Evolutionary conservation across 2,797 vertebrate genomes (phyloP).

Genomic region (Poeciliopsis turneri): DNA sequence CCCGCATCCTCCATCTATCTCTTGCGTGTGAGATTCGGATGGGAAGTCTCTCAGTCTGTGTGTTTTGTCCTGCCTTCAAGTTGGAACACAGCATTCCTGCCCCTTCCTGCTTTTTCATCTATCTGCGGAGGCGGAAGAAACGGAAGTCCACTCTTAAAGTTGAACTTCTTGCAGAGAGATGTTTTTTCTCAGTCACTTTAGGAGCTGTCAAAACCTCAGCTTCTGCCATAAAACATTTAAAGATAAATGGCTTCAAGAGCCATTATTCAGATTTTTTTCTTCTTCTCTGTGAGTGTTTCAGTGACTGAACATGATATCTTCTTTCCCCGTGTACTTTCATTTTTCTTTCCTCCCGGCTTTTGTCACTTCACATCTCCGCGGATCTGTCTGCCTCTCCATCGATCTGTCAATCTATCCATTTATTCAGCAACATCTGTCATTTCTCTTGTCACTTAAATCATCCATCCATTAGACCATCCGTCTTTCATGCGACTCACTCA

Average conservation of each 20-base stretch:
- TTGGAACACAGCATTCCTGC: constrained; percentile 30
- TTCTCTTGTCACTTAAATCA: constrained; percentile 72
- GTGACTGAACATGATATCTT: constrained; percentile 38
- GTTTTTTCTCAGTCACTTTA: constrained; percentile 35
- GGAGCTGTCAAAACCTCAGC: constrained; percentile 38
- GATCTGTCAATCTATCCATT: constrained; percentile 72
- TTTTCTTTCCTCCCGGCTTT: constrained; percentile 34
- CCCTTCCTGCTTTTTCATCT: constrained; percentile 18
- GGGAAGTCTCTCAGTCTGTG: constrained; percentile 9
- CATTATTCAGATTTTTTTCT: constrained; percentile 21
- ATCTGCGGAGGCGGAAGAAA: constrained; percentile 61
- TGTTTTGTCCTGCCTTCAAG: constrained; percentile 48
- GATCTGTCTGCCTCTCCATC: constrained; percentile 53
- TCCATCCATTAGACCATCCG: constrained; percentile 65
- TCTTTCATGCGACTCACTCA: constrained; percentile 64
- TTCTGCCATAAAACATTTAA: constrained; percentile 22
- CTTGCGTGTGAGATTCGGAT: constrained; percentile 11
- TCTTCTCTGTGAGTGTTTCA: constrained; percentile 25
- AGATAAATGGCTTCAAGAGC: constrained; percentile 32
- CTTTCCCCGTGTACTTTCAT: constrained; percentile 24
- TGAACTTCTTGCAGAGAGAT: constrained; percentile 12
- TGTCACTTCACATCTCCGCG: constrained; percentile 54
- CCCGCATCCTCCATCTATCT: constrained; percentile 28
- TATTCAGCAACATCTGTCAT: constrained; percentile 64
- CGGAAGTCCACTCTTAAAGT: constrained; percentile 53